Evolutionary conservation across 2,888 invertebrate genomes (phyloP).

Genomic region (Disparrhopalites patrizii): DNA sequence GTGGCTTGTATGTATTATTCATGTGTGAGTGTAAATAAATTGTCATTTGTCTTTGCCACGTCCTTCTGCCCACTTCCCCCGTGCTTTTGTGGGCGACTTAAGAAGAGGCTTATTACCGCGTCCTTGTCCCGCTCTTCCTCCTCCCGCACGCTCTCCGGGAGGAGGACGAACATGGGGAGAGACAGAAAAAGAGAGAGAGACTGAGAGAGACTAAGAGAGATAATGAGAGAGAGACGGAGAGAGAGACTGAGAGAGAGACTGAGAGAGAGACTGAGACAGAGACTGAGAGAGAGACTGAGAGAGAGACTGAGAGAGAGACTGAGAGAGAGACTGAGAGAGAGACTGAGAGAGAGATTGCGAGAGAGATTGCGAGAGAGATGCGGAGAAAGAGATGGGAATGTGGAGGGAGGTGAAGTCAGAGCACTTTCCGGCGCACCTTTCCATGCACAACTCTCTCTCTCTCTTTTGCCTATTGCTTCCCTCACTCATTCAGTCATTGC

Average conservation of each 20-base stretch:
- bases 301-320: neutral
- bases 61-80: neutral
- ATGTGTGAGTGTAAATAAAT: constrained; percentile 11
- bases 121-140: neutral
- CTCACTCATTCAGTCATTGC: too few relatives aligned
- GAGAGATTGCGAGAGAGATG: neutral
- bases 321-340: neutral
- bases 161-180: too few relatives aligned
- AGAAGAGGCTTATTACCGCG: too few relatives aligned
- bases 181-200: neutral
- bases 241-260: neutral
- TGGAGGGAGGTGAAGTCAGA: neutral
- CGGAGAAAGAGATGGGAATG: neutral
- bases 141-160: too few relatives aligned
- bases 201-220: neutral
- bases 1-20: neutral
- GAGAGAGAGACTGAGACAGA: neutral
- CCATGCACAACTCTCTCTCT: too few relatives aligned
- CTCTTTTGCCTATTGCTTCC: too few relatives aligned
- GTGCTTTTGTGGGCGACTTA: too few relatives aligned
- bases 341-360: neutral
- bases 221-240: neutral
- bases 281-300: neutral
- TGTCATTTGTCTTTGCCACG: constrained; percentile 26
- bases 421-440: too few relatives aligned